Percentiles rank a stretch among this genome's conserved stretches.
These are phyloP conservation scores for Sylvicola fuscatus DNA, from an alignment of 2,888 invertebrate genomes.

Conservation along the genomic window DNA sequence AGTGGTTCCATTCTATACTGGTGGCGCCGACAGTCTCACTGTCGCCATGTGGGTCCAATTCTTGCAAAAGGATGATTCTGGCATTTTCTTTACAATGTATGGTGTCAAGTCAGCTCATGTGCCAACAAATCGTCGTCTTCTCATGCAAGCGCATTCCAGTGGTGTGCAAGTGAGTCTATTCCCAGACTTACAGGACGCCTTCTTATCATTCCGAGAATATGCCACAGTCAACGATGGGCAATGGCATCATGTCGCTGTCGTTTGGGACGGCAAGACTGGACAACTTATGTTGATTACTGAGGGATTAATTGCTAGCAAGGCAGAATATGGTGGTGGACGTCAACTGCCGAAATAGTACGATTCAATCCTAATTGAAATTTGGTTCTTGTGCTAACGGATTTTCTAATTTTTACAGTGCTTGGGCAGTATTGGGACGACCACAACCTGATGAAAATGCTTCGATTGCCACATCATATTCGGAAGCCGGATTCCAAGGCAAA, in stretches of 20 bases:
- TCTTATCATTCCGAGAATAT: conserved; percentile 75
- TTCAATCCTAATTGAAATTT: conserved; percentile 8
- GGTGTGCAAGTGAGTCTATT: conserved; percentile 85
- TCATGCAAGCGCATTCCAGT: conserved; percentile 79
- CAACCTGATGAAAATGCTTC: conserved; percentile 35
- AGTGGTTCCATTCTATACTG: conserved; percentile 74
- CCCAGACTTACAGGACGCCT: conserved; percentile 71
- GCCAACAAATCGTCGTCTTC: conserved; percentile 51
- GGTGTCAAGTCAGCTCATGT: conserved; percentile 71
- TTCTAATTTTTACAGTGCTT: conserved; percentile 39
- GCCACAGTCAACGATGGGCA: conserved; percentile 89
- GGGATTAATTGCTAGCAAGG: conserved; percentile 82
- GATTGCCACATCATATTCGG: conserved; percentile 46
- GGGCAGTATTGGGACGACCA: conserved; percentile 83
- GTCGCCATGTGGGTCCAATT: conserved; percentile 95
- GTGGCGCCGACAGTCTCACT: conserved; percentile 57
- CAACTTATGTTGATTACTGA: conserved; percentile 84
- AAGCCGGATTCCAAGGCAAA: conserved; percentile 88
- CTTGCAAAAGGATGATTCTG: conserved; percentile 74
- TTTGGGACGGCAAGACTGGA: conserved; percentile 86
- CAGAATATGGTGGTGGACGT: conserved; percentile 74
- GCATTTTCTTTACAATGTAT: conserved; percentile 85
- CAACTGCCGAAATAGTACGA: conserved; percentile 66
- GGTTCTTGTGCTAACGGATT: conserved; percentile 2
- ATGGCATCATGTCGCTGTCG: conserved; percentile 89